Evolutionary conservation across 2,113 vertebrate species (phyloP).

Genomic region (Lipophrys pholis): DNA sequence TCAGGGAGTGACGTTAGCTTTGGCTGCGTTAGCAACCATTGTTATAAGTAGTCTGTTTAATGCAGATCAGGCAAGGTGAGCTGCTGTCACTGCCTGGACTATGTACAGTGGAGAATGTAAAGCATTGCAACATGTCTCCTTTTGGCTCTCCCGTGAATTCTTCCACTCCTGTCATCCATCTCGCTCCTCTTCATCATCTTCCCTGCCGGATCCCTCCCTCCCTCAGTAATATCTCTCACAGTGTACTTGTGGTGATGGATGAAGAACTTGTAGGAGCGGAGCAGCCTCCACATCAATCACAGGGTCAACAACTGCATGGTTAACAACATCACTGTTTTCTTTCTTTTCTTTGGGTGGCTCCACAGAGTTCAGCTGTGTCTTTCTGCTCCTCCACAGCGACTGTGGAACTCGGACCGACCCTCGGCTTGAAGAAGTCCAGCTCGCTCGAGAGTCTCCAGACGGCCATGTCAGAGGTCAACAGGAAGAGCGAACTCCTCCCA

Average conservation of each 20-base stretch:
- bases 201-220: constrained; percentile 45
- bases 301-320: constrained; percentile 65
- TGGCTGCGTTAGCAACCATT: constrained; percentile 18
- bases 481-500: constrained; percentile 92
- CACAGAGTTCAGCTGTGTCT: constrained; percentile 20
- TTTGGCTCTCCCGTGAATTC: constrained; percentile 27
- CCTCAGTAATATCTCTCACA: constrained; percentile 61
- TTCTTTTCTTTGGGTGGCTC: not conserved
- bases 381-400: constrained; percentile 31
- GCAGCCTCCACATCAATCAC: constrained; percentile 71
- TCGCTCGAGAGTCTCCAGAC: constrained; percentile 98
- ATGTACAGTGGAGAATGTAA: not conserved
- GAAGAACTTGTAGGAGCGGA: constrained; percentile 36
- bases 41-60: not conserved
- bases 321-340: constrained; percentile 55
- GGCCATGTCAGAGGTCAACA: constrained; percentile 91
- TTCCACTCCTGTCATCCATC: constrained; percentile 5
- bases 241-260: constrained; percentile 73
- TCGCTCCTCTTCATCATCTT: constrained; percentile 52
- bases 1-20: constrained; percentile 28
- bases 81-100: not conserved
- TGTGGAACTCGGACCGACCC: constrained; percentile 90
- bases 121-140: constrained; percentile 9
- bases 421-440: constrained; percentile 98
- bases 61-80: not conserved